Base-by-base conservation (phyloP, 2,888 invertebrate species). In the Mellilla xanthometata region DNA sequence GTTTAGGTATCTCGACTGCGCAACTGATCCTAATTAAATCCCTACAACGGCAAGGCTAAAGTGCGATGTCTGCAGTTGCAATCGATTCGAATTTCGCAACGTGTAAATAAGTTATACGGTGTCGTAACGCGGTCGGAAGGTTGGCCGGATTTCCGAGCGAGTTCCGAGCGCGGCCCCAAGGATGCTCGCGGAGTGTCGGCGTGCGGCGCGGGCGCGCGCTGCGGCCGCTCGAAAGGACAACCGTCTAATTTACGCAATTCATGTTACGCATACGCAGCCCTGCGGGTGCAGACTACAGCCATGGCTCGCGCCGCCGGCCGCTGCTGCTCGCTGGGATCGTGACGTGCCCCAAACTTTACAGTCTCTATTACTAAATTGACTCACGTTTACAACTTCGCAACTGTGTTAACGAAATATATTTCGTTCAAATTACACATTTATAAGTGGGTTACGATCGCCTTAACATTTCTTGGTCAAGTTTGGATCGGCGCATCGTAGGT, bases 81-180 rank as follows among this genome's bases (percentile, higher is more conserved):
- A 88, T 87, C 88, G 86, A 88, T 87, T 85, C 85, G 76, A 70
- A 86, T 88, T 88, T 88, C 87, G 87, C 88, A 88, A 88, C 81
- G 77, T 80, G 82, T 85, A 86, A 85, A 86, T 86, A 86, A 87
- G 86, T 86, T 85, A 85, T 79, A 79, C 81, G 75, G 80, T 89
- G 88, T 88, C 81, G 88, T 87, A 89, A 89, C 75, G 77, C 78
- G 78, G 82, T 87, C 87, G 88, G 88, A 88, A 88, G 88, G 88
- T 88, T 88, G 88, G 88, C 88, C 88, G 88, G 88, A 89, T 89
- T 89, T 89, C 88, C 88, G 88, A 85, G 84, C 86, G 81, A 80
- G 84, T 81, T 84, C 82, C 81, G 84, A 86, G 72, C 85, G 76
- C 72, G 86, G 82, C 86, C 85, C 82, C 86, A 81, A 81, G 85